Evolutionary conservation across 2,888 invertebrate genomes (phyloP), one percentile per base, ranked within the genome.

Genomic region (Xestia rhomboidea): DNA sequence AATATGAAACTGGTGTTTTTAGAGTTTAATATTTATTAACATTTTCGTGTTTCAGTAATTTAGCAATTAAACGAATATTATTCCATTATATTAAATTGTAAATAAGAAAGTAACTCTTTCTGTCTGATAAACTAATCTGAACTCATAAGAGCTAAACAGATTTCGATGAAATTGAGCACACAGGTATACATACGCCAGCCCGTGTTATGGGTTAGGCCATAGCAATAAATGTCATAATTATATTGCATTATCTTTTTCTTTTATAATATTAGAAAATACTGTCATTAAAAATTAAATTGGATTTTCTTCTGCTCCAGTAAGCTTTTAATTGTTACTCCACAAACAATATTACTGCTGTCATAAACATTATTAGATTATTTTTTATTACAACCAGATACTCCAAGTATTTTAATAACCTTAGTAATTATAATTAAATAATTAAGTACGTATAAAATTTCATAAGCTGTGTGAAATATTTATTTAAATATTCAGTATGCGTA

Each of bases 381-480:
- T 69, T 68, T 21, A 82, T 64, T 67, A 69, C 27, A 46, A 64
- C 21, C 1, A 62, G 34, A 68, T 63, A 79, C 41, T 27, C 3
- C 3, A 75, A 75, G 21, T 51, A 83, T 76, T 73, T 83, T 73
- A 83, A 76, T 68, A 73, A 70, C 38, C 8, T n/a, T 68, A 63
- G 57, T 76, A 60, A 80, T 80, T 73, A 63, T 68, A 78, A 66
- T 21, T 1, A 69, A 73, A 18, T 27, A 72, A 63, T 62, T 54
- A 83, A 34, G 46, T 67, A 57, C 69, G 63, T 51, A 24, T 73
- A 24, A 57, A 44, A 68, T 83, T 76, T 83, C 76, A 64, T 80
- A 70, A 76, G 38, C 30, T 46, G 57, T n/a, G 54, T 73, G 51
- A 30, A 73, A 54, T 74, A 69, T 80, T 68, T 80, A 70, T 46